A percentile compares a stretch with the other conserved stretches of the same genome.
Evolutionary conservation across 2,888 invertebrate genomes (phyloP).

Genomic region (Archaeoteleia sp.): DNA sequence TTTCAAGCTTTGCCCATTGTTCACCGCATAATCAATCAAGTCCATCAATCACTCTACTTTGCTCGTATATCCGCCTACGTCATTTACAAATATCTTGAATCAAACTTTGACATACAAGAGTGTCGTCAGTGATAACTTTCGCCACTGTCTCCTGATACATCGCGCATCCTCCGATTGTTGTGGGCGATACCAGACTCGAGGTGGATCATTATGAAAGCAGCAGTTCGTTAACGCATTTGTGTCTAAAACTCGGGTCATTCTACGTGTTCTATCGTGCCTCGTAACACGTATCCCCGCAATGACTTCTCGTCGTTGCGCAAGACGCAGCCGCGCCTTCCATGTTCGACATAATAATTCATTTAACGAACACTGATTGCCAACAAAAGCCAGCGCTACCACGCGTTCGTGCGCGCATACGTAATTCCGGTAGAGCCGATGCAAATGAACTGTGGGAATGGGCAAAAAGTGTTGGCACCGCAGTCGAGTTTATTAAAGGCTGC

Average conservation of each 20-base stretch:
- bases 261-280: constrained; percentile 34
- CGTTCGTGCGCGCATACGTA: constrained; percentile 38
- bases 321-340: constrained; percentile 51
- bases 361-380: constrained; percentile 51
- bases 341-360: constrained; percentile 57
- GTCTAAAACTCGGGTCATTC: constrained; percentile 44
- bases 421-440: constrained; percentile 41
- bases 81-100: too few species aligned
- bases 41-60: too few species aligned
- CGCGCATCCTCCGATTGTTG: too few species aligned
- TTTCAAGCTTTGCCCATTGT: too few species aligned
- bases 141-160: too few species aligned
- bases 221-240: too few species aligned
- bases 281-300: constrained; percentile 22
- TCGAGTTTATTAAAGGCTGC: constrained; percentile 25
- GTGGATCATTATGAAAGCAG: too few species aligned
- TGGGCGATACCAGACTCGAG: too few species aligned
- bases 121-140: too few species aligned
- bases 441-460: constrained; percentile 36
- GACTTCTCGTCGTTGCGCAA: constrained; percentile 48
- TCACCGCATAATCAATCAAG: too few species aligned
- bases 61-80: too few species aligned
- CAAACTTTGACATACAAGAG: too few species aligned
- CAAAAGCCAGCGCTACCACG: constrained; percentile 25
- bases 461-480: constrained; percentile 28